Evolutionary conservation across 1,140 invertebrate species (phyloP).

Genomic region (Drosophila triauraria): DNA sequence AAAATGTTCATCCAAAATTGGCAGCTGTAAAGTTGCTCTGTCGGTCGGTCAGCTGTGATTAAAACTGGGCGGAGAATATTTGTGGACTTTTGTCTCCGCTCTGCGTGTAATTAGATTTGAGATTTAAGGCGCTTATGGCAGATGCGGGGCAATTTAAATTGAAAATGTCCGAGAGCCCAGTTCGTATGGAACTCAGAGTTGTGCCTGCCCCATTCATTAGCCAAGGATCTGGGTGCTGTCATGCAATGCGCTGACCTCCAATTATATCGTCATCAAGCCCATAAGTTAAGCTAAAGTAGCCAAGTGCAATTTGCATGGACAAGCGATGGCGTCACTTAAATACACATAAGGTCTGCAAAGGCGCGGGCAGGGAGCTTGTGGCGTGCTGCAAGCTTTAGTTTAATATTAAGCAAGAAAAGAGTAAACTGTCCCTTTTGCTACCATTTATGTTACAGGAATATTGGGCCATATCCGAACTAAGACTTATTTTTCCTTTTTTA

Average conservation of each 20-base stretch:
- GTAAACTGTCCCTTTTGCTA: conserved; percentile 60
- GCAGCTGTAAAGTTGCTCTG: conserved; percentile 40
- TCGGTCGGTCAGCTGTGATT: conserved; percentile 71
- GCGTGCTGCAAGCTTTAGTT: conserved; percentile 58
- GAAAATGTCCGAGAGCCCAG: conserved; percentile 23
- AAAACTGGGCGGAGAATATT: conserved; percentile 57
- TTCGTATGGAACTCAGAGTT: neutral
- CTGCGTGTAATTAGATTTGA: conserved; percentile 76
- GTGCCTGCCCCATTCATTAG: conserved; percentile 1
- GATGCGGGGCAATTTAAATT: conserved; percentile 60
- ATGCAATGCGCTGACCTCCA: conserved; percentile 49
- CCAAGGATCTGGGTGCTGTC: conserved; percentile 2
- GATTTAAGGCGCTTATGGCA: conserved; percentile 75
- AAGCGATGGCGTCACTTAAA: conserved; percentile 60
- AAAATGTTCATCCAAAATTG: conserved; percentile 57
- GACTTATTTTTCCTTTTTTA: no score
- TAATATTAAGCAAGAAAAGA: conserved; percentile 70
- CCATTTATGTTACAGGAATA: neutral
- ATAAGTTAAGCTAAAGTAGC: conserved; percentile 65
- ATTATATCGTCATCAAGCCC: conserved; percentile 70
- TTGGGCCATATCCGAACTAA: neutral
- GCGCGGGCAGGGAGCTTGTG: conserved; percentile 30
- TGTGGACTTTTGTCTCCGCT: conserved; percentile 73
- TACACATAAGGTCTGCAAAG: conserved; percentile 35
- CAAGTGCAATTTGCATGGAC: conserved; percentile 55